Base-by-base conservation (phyloP, 2,888 invertebrate genomes). In the Steinernema scapterisci region DNA sequence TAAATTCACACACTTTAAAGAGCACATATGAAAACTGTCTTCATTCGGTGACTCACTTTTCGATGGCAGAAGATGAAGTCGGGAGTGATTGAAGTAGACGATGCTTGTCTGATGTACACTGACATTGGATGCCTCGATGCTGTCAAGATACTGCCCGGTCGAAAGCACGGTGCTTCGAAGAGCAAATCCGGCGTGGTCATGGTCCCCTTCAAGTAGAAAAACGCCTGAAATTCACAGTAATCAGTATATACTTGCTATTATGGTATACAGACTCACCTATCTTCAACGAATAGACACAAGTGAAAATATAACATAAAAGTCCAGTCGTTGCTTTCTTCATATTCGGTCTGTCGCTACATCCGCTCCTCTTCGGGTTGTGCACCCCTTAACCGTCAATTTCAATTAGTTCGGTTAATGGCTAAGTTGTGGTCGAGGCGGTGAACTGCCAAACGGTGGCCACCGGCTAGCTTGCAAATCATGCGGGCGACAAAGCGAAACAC, bases 1-100 rank as follows among this genome's bases (percentile, higher is more conserved):
- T 74, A 0, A 81, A 51, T 9, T 73, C 73, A 46, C 79, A 79
- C 25, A 82, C 82, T 82, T 38, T 38, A 38, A 27, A 72, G 48
- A 38, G 16, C 16, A 63, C 7, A 31, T 63, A 6, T 31, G 16
- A 13, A 31, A 5, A 63, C 5, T 27, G 54, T 16, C 3, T 38
- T 38, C 9, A 38, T 3, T 38, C n/a, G n/a, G n/a, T 3, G 16
- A 48, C 31, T 63, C 27, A 63, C 63, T 31, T 38, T 63, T 63
- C 11, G 25, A 25, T 3, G 63, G 31, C 31, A 63, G 31, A 27
- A 63, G 63, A 27, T 63, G 63, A 38, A 63, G 63, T 25, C 63
- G 63, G 27, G 63, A 63, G 27, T 63, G 11, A 63, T 63, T 63
- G 31, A 63, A 63, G 19, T 63, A 63, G 16, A 63, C 63, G 16